Evolutionary conservation across 2,113 vertebrate species (phyloP).

Genomic region (Pica pica): DNA sequence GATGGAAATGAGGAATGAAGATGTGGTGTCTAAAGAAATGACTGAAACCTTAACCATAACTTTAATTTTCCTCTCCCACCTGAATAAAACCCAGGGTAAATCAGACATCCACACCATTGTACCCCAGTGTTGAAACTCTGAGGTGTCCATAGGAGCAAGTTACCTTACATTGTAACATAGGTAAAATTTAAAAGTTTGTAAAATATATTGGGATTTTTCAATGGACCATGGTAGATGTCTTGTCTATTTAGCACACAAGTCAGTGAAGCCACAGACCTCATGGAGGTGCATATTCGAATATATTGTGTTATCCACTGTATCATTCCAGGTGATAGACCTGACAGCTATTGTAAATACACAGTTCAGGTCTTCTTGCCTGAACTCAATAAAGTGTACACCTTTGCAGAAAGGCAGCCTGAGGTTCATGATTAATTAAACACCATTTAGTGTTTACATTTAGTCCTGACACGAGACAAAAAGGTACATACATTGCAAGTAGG

Average conservation of each 20-base stretch:
- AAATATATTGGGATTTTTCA: not conserved
- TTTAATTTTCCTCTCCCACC: not conserved
- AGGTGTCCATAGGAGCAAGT: not conserved
- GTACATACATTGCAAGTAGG: fast-evolving
- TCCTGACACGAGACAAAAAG: not conserved
- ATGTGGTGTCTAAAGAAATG: not conserved
- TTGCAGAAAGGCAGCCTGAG: not conserved
- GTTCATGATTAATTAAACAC: not conserved
- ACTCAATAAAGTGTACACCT: not conserved
- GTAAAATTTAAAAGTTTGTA: not conserved
- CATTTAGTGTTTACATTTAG: not conserved
- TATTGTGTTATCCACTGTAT: not conserved
- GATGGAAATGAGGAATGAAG: not conserved
- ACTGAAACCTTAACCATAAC: not conserved
- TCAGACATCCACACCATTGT: not conserved
- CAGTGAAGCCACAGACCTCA: not conserved
- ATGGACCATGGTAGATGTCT: not conserved
- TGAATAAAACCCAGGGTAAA: not conserved
- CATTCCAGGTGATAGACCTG: not conserved
- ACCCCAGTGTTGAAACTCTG: not conserved
- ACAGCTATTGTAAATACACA: not conserved
- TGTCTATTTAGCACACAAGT: not conserved
- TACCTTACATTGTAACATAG: not conserved
- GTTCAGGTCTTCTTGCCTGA: not conserved
- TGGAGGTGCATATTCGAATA: not conserved